Evolutionary conservation across 1,140 invertebrate species (phyloP).

Genomic region (Holotrichia oblita): DNA sequence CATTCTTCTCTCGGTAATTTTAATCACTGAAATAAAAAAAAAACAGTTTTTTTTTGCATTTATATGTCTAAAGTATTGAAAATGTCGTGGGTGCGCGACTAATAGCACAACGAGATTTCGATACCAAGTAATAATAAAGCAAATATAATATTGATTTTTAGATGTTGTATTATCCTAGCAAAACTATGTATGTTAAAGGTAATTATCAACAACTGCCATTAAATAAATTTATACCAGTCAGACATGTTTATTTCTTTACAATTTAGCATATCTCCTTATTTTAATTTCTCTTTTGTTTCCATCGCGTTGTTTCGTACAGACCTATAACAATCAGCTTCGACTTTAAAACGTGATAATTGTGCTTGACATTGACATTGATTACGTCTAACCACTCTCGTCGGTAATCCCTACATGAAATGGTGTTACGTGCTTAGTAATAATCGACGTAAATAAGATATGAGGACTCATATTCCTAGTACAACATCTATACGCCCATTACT

Average conservation of each 20-base stretch:
- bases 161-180: no score
- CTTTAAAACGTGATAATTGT: background rate
- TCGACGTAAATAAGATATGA: background rate
- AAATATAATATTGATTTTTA: no score
- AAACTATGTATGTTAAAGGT: no score
- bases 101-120: no score
- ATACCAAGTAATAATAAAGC: no score
- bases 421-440: slow-evolving; percentile 23
- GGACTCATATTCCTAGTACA: background rate
- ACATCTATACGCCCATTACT: background rate
- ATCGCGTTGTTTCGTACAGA: background rate
- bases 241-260: background rate
- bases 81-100: no score
- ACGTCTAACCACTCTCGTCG: background rate
- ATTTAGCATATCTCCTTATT: background rate
- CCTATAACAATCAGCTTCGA: background rate
- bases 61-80: no score
- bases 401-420: background rate
- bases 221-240: no score
- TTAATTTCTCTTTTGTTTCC: background rate
- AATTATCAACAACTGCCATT: no score
- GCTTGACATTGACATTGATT: slow-evolving; percentile 13
- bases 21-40: no score
- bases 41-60: no score
- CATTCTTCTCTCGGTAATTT: no score